These are phyloP conservation scores for Empis stercorea DNA, from an alignment of 2,888 invertebrate species.

Conservation along the genomic window DNA sequence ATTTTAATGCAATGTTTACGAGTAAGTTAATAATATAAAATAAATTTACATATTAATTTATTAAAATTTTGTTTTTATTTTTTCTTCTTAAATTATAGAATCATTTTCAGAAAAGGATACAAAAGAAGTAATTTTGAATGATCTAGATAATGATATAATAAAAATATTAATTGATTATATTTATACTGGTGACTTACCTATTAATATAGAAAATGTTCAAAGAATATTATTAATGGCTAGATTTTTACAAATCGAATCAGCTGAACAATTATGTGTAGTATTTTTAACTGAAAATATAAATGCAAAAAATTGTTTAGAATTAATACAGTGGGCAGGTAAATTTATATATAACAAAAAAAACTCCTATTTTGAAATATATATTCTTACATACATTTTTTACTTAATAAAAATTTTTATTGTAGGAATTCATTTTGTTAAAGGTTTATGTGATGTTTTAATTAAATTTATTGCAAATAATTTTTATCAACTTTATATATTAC, in stretches of 20 bases:
- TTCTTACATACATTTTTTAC: too few species aligned
- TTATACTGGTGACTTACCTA: constrained; percentile 19
- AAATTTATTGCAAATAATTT: constrained; percentile 10
- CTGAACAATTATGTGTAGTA: constrained; percentile 18
- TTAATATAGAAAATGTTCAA: constrained; percentile 17
- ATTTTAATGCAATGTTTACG: constrained; percentile 22
- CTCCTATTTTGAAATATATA: too few species aligned
- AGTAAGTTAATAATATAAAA: constrained; percentile 10
- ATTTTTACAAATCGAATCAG: constrained; percentile 19
- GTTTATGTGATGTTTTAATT: constrained; percentile 5
- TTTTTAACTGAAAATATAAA: constrained; percentile 17
- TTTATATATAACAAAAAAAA: neutral
- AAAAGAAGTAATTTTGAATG: constrained; percentile 17
- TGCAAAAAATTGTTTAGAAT: constrained; percentile 20
- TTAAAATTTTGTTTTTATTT: neutral
- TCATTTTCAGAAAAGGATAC: constrained; percentile 19
- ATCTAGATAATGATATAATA: constrained; percentile 17
- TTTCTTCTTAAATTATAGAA: too few species aligned
- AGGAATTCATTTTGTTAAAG: constrained; percentile 13
- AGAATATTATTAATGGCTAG: constrained; percentile 18
- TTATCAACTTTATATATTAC: constrained; percentile 7
- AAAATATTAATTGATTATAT: constrained; percentile 19
- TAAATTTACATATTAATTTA: neutral
- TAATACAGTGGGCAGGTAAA: constrained; percentile 19
- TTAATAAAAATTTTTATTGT: neutral